Evolutionary conservation across 2,113 vertebrate genomes (phyloP).

Genomic region (Maccullochella peelii): DNA sequence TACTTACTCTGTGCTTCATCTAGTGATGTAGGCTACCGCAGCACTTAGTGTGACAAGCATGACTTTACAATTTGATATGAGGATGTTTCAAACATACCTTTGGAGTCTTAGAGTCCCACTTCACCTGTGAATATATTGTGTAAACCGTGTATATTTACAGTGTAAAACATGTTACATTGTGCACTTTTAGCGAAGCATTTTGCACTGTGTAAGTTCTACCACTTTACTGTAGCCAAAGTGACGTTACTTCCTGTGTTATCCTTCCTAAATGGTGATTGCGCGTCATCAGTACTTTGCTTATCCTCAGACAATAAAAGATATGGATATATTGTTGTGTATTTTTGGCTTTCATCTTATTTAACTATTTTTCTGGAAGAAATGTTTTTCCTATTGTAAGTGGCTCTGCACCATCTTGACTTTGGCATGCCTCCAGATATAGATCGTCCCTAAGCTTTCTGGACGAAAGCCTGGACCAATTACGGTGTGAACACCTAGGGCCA

Average conservation of each 20-base stretch:
- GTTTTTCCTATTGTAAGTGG: constrained; percentile 26
- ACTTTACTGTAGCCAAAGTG: constrained; percentile 74
- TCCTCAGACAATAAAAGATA: constrained; percentile 72
- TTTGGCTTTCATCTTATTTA: constrained; percentile 15
- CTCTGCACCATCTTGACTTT: constrained; percentile 52
- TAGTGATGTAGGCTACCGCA: constrained; percentile 55
- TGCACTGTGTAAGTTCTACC: constrained; percentile 75
- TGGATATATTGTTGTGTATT: constrained; percentile 55
- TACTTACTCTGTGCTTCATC: constrained; percentile 64
- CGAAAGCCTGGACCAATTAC: constrained; percentile 52
- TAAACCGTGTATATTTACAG: constrained; percentile 64
- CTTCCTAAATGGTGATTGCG: constrained; percentile 60
- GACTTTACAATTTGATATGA: constrained; percentile 65
- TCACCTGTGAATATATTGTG: constrained; percentile 69
- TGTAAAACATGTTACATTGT: constrained; percentile 58
- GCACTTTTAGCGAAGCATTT: constrained; percentile 69
- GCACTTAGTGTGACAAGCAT: constrained; percentile 72
- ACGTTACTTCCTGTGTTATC: constrained; percentile 68
- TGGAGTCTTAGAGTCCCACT: constrained; percentile 55
- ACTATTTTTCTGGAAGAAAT: constrained; percentile 2
- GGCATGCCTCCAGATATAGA: constrained; percentile 57
- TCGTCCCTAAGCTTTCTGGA: constrained; percentile 54
- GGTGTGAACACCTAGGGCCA: constrained; percentile 14
- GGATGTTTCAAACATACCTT: constrained; percentile 44
- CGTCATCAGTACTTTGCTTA: constrained; percentile 64